A percentile compares a stretch with the other conserved stretches of the same genome.
Evolutionary conservation across 2,888 invertebrate genomes (phyloP).

Genomic region (Acrocyrtus sp.): DNA sequence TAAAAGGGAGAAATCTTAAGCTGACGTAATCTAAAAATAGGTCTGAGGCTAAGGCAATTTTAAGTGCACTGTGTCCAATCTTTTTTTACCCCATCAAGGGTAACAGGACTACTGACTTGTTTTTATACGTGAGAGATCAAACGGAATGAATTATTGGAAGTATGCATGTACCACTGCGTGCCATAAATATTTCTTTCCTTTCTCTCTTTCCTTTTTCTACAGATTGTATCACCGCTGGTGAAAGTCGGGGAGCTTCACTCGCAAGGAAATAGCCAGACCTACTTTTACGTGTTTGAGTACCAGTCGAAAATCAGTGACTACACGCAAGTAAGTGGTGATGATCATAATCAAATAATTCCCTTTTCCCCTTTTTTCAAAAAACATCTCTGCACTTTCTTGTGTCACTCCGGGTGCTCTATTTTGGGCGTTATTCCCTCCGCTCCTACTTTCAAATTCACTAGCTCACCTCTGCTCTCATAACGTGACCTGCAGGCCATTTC

Average conservation of each 20-base stretch:
- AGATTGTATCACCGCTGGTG: constrained; percentile 90
- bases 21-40: no score
- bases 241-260: constrained; percentile 91
- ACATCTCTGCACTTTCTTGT: no score
- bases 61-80: no score
- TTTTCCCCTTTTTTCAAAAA: constrained; percentile 5
- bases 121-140: no score
- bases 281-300: constrained; percentile 90
- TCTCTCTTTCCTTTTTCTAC: constrained; percentile 64
- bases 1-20: no score
- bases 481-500: no score
- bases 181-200: neutral
- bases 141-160: constrained; percentile 14
- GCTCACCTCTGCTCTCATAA: neutral
- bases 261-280: constrained; percentile 77
- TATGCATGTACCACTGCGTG: neutral
- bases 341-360: constrained; percentile 47
- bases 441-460: neutral
- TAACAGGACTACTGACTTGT: no score
- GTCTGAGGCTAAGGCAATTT: no score
- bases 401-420: no score
- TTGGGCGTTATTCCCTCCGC: no score
- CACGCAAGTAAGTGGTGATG: constrained; percentile 78
- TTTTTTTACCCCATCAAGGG: neutral
- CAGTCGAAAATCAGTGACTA: constrained; percentile 90